Evolutionary conservation across 2,888 invertebrate species (phyloP), one percentile per base, ranked within the genome.

Genomic region (Miltochrista miniata): DNA sequence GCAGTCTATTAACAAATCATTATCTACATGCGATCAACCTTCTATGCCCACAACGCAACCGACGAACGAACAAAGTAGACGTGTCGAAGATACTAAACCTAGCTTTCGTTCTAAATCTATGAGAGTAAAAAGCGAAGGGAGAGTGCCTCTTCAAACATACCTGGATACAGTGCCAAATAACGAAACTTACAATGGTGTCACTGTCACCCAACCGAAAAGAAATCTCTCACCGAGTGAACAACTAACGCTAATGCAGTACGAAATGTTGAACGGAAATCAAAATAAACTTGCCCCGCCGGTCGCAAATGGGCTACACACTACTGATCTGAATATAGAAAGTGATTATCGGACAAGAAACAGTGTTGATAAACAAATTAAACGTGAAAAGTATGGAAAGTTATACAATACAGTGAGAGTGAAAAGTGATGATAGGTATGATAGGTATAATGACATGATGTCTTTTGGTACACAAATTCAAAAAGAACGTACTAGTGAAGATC

Each of bases 31-130:
- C 87, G 81, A 90, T 70, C 85, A 69, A 82, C 79, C 87, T 85
- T 86, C 89, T 76, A 79, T 83, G 76, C 84, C 76, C 83, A 90
- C 73, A 73, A 77, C 81, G 73, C 87, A 84, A 79, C 76, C 74
- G 63, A 73, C 74, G 51, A 83, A 82, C 78, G 82, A 76, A 72
- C 84, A 81, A 74, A 87, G 79, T 76, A 86, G 86, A 85, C 86
- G 89, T 65, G 76, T 74, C 47, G 89, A 89, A 74, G 85, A 84
- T 67, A 72, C 64, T 58, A 90, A 85, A 72, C 89, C 90, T 67
- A 90, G 83, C 76, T 90, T 90, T 83, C 90, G 92, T 64, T 92
- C 92, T 55, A 92, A 92, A 81, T 92, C 92, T 51, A 79, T 92
- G 59, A 85, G 92, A 81, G 87, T 92, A 36, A 92, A 91, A 79